Base-by-base conservation (phyloP, 2,797 vertebrate species). In the Amblyraja radiata region DNA sequence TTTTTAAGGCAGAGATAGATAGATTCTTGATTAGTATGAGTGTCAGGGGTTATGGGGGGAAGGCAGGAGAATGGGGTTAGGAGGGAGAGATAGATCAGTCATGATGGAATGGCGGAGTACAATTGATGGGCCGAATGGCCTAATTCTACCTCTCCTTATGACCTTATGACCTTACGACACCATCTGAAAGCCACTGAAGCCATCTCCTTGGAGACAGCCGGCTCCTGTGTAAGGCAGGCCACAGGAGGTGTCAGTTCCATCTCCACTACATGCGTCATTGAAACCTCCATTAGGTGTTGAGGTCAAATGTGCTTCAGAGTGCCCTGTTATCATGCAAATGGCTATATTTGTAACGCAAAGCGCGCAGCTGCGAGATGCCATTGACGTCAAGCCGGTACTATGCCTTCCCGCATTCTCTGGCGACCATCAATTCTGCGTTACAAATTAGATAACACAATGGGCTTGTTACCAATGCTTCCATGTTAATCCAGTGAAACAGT, bases 261-360 rank as follows among this genome's bases (percentile, higher is more conserved):
- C 90, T 76, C 71, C 28, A 71, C 74, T 11, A 92, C 11, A 54
- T 92, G 71, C 71, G 90, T 92, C 90, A 92, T 54, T 92, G 32
- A 25, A 92, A 76, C 39, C 39, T 54, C 36, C 90, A 74, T 74
- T 25, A 54, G 68, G 71, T 63, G n/a, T 65, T 46, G 71, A 11
- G 25, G 71, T 25, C 32, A 23, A 46, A 11, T 76, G 71, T 6
- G 39, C 46, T 92, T 46, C 71, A 76, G 58, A 3, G 11, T 14
- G 23, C 14, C 58, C 39, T 54, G 39, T 76, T 92, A 76, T 71
- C 71, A 92, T 54, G 71, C 68, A 92, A 74, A 76, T n/a, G 1
- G 58, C 68, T 28, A 25, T 92, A 71, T 76, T 92, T 92, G 81
- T 61, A 11, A 14, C 36, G 39, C 90, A 92, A n/a, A 54, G 23